Base-by-base conservation (phyloP, 2,113 vertebrate genomes). In the Protomyctophum bolini region DNA sequence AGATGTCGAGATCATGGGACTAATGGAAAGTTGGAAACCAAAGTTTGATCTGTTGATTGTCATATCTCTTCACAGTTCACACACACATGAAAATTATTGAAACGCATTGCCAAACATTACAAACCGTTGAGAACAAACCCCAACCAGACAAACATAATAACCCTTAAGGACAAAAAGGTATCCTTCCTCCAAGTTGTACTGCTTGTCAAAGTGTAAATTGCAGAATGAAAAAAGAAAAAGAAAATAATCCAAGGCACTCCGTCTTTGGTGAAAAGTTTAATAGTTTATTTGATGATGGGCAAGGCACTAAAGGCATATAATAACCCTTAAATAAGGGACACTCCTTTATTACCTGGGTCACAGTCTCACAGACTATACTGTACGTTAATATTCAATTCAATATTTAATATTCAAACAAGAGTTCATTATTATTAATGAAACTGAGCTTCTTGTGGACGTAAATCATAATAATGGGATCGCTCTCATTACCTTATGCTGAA, bases 381-480 rank as follows among this genome's bases (percentile, higher is more conserved):
- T 21, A 21, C 84, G 88, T 88, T 88, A n/a, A n/a, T n/a, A n/a
- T n/a, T n/a, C n/a, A n/a, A n/a, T n/a, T n/a, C n/a, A n/a, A n/a
- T n/a, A n/a, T n/a, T 88, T 82, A 84, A 85, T 87, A 82, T 76
- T 86, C 67, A 75, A 77, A 65, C 54, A 41, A 73, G 72, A 70
- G 73, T 72, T 88, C 69, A 84, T 89, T 77, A 70, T 83, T 83
- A 87, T 91, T 86, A 84, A 90, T 88, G 81, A 81, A 81, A 77
- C 51, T n/a, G 75, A 83, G 82, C 69, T 80, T 79, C 74, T 82
- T 72, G 76, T 85, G 81, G 83, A 88, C 88, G 87, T 76, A 86
- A 91, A 88, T 79, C 61, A 64, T 57, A 63, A 80, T 86, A 81
- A 85, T 82, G 74, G 79, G 79, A 83, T 68, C 77, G 46, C 56